phyloP scores from a whole-genome alignment of 2,888 invertebrate species.

The Hypselothyrea guttata region DNA sequence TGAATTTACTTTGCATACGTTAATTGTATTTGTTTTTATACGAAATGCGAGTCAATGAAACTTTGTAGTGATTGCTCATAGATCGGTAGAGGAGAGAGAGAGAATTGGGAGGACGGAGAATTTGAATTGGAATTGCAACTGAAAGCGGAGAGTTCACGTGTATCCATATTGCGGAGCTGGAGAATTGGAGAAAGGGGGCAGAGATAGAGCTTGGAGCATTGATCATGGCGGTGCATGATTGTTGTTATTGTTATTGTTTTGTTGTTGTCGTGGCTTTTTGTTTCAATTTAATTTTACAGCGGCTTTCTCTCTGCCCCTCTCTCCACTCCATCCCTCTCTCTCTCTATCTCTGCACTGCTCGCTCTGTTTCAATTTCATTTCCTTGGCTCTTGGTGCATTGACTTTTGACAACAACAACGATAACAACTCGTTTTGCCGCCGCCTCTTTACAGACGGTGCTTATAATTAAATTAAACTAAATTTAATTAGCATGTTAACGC shows the following conservation, averaged over 20 bases:
- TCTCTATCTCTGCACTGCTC: conserved; percentile 6
- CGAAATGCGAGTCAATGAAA: conserved; percentile 49
- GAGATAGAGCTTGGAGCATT: conserved; percentile 8
- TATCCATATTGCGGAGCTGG: too few relatives aligned
- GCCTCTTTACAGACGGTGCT: conserved; percentile 29
- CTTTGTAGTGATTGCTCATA: conserved; percentile 28
- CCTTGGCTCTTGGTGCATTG: conserved; percentile 58
- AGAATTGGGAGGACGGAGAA: not conserved
- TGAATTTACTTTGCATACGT: not conserved
- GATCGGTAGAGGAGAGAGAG: too few relatives aligned
- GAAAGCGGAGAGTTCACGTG: not conserved
- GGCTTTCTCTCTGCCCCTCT: conserved; percentile 10
- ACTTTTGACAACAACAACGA: conserved; percentile 40
- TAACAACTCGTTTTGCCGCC: conserved; percentile 38
- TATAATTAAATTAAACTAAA: conserved; percentile 70
- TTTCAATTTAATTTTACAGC: conserved; percentile 17
- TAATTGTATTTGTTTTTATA: too few relatives aligned
- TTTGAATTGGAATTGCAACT: conserved; percentile 1
- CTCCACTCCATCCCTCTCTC: not conserved
- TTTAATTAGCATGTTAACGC: conserved; percentile 68
- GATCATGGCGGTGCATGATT: conserved; percentile 16
- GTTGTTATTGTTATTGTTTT: conserved; percentile 3
- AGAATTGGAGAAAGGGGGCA: not conserved
- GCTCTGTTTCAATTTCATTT: conserved; percentile 41
- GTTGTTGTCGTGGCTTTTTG: conserved; percentile 13